These are phyloP conservation scores for Hecatera dysodea DNA, from an alignment of 2,888 invertebrate genomes.

Conservation along the genomic window DNA sequence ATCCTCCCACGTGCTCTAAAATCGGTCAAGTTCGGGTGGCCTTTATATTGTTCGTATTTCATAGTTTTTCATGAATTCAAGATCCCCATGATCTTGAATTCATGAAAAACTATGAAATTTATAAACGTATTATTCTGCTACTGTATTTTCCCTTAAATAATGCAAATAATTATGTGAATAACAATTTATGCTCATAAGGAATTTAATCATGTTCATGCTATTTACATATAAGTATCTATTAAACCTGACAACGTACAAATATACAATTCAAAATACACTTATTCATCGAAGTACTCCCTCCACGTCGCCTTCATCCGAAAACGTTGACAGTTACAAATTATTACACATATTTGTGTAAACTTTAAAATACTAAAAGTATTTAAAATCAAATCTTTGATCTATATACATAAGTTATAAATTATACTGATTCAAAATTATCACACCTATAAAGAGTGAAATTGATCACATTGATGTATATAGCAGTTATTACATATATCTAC, in stretches of 20 bases:
- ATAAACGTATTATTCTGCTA: no score
- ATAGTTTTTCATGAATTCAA: background rate
- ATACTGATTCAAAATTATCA: no score
- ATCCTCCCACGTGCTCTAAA: slow-evolving; percentile 28
- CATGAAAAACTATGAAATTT: no score
- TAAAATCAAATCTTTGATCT: background rate
- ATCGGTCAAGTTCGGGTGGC: slow-evolving; percentile 49
- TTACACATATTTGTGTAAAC: background rate
- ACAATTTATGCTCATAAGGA: no score
- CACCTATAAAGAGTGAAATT: background rate
- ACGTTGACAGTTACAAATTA: no score
- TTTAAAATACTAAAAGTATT: background rate
- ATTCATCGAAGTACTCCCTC: background rate
- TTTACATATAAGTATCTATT: no score
- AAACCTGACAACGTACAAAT: no score
- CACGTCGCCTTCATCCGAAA: background rate
- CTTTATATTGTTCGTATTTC: slow-evolving; percentile 8
- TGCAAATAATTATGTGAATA: no score
- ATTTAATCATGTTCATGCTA: no score
- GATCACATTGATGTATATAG: slow-evolving; percentile 14
- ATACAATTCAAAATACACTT: no score
- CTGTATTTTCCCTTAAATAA: no score
- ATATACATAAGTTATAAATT: background rate
- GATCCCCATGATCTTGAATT: no score
- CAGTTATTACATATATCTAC: background rate